Conservation (phyloP, 2,888 invertebrate genomes). For the Clunio marinus region DNA sequence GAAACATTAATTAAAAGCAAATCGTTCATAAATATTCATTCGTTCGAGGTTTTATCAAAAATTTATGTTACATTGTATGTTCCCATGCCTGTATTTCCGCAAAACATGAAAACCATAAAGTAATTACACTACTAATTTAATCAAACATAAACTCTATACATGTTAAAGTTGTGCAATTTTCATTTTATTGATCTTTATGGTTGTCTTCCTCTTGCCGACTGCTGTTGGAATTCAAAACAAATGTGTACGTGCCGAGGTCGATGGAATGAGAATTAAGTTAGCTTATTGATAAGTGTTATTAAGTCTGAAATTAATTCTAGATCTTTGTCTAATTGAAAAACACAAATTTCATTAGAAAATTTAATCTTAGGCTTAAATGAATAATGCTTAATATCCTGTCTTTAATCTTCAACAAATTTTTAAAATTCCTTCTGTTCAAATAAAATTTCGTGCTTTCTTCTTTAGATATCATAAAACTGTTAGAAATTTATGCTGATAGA, state of each 20-base stretch:
- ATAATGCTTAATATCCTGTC: too few relatives aligned
- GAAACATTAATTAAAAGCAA: background rate
- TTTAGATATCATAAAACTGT: too few relatives aligned
- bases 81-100: background rate
- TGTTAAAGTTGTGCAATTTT: background rate
- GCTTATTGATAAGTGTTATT: background rate
- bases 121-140: background rate
- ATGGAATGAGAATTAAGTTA: background rate
- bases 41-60: background rate
- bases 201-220: background rate
- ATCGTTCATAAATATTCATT: slow-evolving; percentile 2
- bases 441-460: too few relatives aligned
- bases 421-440: too few relatives aligned
- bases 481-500: too few relatives aligned
- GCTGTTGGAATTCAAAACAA: too few relatives aligned
- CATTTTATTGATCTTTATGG: slow-evolving; percentile 3
- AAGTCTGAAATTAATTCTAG: background rate
- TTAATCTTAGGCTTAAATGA: too few relatives aligned
- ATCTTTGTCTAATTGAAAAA: too few relatives aligned
- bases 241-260: background rate
- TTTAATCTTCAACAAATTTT: too few relatives aligned
- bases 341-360: too few relatives aligned
- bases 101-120: background rate
- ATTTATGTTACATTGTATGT: too few relatives aligned
- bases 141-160: background rate